Percentiles rank a stretch among this genome's conserved stretches.
Conservation (phyloP, 2,113 vertebrate genomes). For the Chrysemys picta region DNA sequence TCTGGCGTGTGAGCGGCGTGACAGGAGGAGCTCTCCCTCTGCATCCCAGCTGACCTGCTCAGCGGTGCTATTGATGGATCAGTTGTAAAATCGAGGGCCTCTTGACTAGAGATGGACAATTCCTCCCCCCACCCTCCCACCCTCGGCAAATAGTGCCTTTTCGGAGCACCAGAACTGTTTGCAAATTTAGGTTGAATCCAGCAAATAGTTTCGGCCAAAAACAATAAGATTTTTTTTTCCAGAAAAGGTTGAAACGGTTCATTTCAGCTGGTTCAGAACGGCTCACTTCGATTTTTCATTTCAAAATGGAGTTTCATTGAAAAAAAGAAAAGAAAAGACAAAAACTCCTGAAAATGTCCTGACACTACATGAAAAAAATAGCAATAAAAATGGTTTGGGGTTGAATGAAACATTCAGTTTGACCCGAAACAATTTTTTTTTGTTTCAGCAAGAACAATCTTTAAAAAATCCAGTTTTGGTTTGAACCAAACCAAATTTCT, state of each 20-base stretch:
- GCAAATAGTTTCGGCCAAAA: background rate
- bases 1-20: background rate
- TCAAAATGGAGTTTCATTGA: background rate
- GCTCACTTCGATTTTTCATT: background rate
- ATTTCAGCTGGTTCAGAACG: background rate
- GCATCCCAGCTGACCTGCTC: background rate
- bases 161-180: background rate
- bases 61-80: background rate
- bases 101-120: background rate
- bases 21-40: background rate
- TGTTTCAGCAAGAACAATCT: background rate
- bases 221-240: background rate
- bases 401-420: background rate
- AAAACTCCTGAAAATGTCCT: background rate
- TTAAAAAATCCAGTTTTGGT: too few relatives aligned
- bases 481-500: background rate
- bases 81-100: background rate
- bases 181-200: background rate
- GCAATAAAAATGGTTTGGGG: background rate
- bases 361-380: background rate
- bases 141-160: background rate
- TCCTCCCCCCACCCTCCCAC: too few relatives aligned
- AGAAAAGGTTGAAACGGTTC: background rate
- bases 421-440: background rate
- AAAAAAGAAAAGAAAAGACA: background rate